A percentile compares a stretch with the other conserved stretches of the same genome.
Evolutionary conservation across 1,140 invertebrate genomes (phyloP).

Genomic region (Musca domestica): DNA sequence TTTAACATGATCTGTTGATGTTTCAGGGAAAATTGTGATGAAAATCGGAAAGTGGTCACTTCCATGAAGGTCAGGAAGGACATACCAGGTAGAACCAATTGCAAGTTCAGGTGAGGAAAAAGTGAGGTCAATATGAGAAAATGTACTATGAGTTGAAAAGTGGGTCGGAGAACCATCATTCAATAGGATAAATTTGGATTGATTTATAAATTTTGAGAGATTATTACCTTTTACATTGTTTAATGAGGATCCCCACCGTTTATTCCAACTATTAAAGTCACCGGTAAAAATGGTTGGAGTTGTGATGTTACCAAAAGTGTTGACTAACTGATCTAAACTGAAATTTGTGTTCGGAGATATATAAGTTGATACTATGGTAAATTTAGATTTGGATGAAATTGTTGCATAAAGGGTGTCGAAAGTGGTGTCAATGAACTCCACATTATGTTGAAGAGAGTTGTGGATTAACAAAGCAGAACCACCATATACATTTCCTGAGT

Average conservation of each 20-base stretch:
- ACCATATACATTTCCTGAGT: not conserved
- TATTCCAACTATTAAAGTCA: slow-evolving; percentile 25
- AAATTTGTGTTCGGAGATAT: not conserved
- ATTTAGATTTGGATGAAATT: not conserved
- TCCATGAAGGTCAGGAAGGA: not conserved
- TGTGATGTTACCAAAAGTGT: not conserved
- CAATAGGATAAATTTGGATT: slow-evolving; percentile 7
- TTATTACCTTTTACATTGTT: slow-evolving; percentile 20
- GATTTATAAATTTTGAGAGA: slow-evolving; percentile 10
- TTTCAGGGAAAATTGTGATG: slow-evolving; percentile 19
- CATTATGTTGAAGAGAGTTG: not conserved
- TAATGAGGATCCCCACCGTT: slow-evolving; percentile 13
- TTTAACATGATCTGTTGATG: not conserved
- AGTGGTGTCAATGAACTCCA: not conserved
- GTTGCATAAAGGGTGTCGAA: not conserved
- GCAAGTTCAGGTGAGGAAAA: not conserved
- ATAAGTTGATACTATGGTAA: not conserved
- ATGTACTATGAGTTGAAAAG: slow-evolving; percentile 16
- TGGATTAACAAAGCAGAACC: not conserved
- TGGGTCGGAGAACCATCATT: slow-evolving; percentile 23
- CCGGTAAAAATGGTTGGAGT: not conserved
- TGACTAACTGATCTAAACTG: not conserved
- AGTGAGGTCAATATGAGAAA: slow-evolving; percentile 9
- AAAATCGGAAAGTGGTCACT: too few species aligned
- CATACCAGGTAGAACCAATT: not conserved